Evolutionary conservation across 2,888 invertebrate species (phyloP).

Genomic region (Meiosimyza decipiens): DNA sequence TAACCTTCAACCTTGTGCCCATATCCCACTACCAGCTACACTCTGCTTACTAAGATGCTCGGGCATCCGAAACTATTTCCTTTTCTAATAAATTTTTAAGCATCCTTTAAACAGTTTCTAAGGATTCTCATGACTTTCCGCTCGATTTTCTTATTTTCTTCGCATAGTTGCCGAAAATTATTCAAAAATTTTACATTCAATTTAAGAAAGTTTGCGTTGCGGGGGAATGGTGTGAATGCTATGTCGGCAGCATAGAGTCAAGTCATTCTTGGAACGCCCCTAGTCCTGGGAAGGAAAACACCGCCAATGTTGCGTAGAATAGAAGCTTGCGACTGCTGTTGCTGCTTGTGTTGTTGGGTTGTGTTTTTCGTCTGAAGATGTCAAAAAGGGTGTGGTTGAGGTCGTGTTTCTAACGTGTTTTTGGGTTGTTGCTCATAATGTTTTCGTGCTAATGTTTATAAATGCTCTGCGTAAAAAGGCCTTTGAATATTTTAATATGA

Average conservation of each 20-base stretch:
- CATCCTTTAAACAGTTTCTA: slow-evolving; percentile 57
- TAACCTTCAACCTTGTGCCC: too few species aligned
- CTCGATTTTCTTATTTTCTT: slow-evolving; percentile 38
- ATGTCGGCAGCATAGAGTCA: too few species aligned
- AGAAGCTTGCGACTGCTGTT: neutral
- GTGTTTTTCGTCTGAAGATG: neutral
- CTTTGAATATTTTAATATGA: slow-evolving; percentile 64
- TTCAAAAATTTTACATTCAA: slow-evolving; percentile 61
- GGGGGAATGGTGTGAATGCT: too few species aligned
- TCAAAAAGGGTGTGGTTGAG: slow-evolving; percentile 12
- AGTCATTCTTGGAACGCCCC: too few species aligned
- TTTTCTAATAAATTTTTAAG: slow-evolving; percentile 57
- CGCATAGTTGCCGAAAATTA: slow-evolving; percentile 50
- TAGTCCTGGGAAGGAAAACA: too few species aligned
- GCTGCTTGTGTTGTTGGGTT: neutral
- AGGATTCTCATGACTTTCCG: slow-evolving; percentile 44
- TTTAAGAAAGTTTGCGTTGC: slow-evolving; percentile 46
- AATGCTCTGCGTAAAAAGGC: slow-evolving; percentile 54
- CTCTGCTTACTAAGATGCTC: too few species aligned
- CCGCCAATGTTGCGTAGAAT: too few species aligned
- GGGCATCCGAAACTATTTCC: slow-evolving; percentile 11
- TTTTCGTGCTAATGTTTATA: slow-evolving; percentile 62
- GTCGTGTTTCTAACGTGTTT: slow-evolving; percentile 55
- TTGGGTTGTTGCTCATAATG: slow-evolving; percentile 52
- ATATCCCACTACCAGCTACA: too few species aligned